Conservation (phyloP, 2,797 vertebrate species). For the Ficedula albicollis region DNA sequence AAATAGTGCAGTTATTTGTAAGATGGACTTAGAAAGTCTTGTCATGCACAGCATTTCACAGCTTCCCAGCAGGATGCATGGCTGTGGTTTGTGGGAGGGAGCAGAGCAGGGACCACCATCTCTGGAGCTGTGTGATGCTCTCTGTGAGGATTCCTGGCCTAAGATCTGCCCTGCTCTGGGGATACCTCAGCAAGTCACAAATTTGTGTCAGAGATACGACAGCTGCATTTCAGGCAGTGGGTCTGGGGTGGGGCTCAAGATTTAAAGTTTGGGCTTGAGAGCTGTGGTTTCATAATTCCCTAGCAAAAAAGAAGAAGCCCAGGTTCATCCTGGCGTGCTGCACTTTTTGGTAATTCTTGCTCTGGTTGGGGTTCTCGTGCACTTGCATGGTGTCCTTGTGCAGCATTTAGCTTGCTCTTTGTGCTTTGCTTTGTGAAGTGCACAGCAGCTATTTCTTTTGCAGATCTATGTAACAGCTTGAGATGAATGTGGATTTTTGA, state of each 20-base stretch:
- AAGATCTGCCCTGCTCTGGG: not conserved
- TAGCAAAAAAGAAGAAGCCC: not conserved
- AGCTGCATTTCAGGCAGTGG: not conserved
- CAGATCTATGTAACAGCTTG: not conserved
- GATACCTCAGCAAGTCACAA: not conserved
- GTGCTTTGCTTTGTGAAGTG: not conserved
- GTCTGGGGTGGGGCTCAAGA: not conserved
- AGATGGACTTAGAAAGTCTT: not conserved
- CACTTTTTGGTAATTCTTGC: not conserved
- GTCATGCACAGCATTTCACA: not conserved
- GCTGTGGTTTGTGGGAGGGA: not conserved
- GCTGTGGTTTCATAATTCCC: not conserved
- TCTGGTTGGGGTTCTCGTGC: fast-evolving
- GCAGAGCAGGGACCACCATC: not conserved
- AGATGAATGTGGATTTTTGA: not conserved
- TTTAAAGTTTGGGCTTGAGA: not conserved
- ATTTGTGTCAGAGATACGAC: not conserved
- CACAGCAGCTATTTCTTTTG: not conserved
- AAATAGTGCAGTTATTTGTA: not conserved
- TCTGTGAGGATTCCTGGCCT: not conserved
- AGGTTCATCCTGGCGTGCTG: not conserved
- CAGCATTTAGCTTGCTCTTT: not conserved
- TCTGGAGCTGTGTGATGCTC: not conserved
- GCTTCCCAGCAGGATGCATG: not conserved
- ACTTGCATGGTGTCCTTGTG: not conserved